phyloP scores from a whole-genome alignment of 1,140 invertebrate species.

The Drosophila sulfurigaster region DNA sequence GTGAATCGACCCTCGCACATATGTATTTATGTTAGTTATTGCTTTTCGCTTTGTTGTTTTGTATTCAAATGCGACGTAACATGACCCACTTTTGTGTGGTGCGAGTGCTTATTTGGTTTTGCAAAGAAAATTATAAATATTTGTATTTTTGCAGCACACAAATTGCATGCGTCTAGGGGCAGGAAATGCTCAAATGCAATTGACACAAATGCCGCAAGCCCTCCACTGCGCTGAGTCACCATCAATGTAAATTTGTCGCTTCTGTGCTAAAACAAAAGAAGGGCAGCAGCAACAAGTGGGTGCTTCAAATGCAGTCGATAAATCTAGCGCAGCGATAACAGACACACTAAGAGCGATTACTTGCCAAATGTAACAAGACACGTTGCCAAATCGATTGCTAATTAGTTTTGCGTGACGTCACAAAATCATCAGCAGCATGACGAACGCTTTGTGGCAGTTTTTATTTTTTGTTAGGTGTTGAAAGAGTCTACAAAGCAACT shows the following conservation, averaged over 20 bases:
- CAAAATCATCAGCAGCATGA: conserved; percentile 40
- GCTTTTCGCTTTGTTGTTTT: conserved; percentile 36
- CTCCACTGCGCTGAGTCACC: conserved; percentile 53
- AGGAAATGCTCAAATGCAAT: conserved; percentile 70
- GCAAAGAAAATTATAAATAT: conserved; percentile 53
- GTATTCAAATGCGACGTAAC: conserved; percentile 78
- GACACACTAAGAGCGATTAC: conserved; percentile 1
- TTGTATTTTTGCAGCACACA: conserved; percentile 72
- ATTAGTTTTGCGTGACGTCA: conserved; percentile 34
- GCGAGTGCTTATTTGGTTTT: conserved; percentile 56
- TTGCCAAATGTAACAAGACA: conserved; percentile 28
- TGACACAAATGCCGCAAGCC: conserved; percentile 52
- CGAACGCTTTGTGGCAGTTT: conserved; percentile 11
- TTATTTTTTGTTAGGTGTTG: conserved; percentile 47
- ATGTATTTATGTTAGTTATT: conserved; percentile 26
- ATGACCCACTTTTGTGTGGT: conserved; percentile 72
- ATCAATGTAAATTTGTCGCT: conserved; percentile 37
- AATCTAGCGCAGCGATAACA: conserved; percentile 23
- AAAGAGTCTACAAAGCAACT: conserved; percentile 55
- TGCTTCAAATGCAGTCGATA: conserved; percentile 24
- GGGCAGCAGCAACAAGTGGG: conserved; percentile 3
- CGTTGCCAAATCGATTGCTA: conserved; percentile 28
- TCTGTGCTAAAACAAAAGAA: conserved; percentile 35
- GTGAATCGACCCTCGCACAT: conserved; percentile 4
- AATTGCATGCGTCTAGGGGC: conserved; percentile 49